Evolutionary conservation across 92 coral and sea anemone genomes (phyloP).

Genomic region (Epizoanthus rinbou): DNA sequence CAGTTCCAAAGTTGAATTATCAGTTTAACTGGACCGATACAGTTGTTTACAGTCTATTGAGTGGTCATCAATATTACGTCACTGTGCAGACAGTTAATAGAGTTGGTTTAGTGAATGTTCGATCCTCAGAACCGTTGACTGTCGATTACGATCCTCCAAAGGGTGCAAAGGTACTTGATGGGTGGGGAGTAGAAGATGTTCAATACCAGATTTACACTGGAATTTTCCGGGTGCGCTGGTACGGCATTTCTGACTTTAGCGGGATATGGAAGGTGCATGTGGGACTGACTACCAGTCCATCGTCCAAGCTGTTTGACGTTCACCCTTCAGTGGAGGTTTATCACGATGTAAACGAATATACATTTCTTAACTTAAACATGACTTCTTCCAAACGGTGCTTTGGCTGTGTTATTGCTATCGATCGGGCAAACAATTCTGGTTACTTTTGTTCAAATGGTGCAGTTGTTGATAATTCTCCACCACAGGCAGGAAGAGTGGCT

Average conservation of each 20-base stretch:
- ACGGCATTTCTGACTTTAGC: constrained; percentile 66
- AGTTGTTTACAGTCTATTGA: constrained; percentile 11
- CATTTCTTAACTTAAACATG: constrained; percentile 58
- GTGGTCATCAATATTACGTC: constrained; percentile 68
- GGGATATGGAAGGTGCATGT: constrained; percentile 58
- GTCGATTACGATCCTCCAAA: constrained; percentile 74
- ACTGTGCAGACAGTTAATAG: constrained; percentile 64
- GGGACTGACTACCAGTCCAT: constrained; percentile 53
- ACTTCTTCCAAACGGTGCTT: constrained; percentile 66
- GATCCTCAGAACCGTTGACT: constrained; percentile 62
- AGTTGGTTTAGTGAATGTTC: constrained; percentile 61
- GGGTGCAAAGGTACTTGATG: constrained; percentile 62
- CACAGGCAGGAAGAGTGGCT: constrained; percentile 56
- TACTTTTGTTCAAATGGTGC: constrained; percentile 73
- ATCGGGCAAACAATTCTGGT: constrained; percentile 75
- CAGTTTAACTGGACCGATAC: constrained; percentile 77
- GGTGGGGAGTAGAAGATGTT: constrained; percentile 77
- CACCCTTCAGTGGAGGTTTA: constrained; percentile 45
- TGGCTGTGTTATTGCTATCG: constrained; percentile 64
- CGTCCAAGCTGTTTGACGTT: constrained; percentile 60
- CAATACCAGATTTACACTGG: constrained; percentile 65
- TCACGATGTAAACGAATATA: constrained; percentile 33
- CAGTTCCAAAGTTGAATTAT: neutral
- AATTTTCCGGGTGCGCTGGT: constrained; percentile 80
- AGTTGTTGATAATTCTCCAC: constrained; percentile 70